These are phyloP conservation scores for Channa argus DNA, from an alignment of 2,113 vertebrate genomes.

Conservation along the genomic window DNA sequence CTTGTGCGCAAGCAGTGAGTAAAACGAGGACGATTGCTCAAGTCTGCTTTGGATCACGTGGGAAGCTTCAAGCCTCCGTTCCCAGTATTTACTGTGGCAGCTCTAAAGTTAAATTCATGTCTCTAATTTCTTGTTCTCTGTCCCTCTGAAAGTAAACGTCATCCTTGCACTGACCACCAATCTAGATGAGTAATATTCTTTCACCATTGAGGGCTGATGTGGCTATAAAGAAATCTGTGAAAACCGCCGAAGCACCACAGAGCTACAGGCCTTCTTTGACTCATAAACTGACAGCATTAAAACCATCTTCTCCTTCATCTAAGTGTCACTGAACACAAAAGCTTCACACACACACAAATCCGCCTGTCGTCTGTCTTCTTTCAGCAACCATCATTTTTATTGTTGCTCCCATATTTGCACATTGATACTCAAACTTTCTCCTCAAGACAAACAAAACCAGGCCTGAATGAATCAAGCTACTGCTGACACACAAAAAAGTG, in stretches of 20 bases:
- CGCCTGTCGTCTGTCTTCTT: not conserved
- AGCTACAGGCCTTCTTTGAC: constrained; percentile 5
- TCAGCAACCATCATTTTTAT: not conserved
- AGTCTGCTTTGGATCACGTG: constrained; percentile 69
- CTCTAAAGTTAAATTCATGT: constrained; percentile 4
- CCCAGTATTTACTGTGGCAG: constrained; percentile 10
- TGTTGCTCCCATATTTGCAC: constrained; percentile 32
- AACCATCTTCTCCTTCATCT: not conserved
- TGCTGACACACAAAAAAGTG: constrained; percentile 32
- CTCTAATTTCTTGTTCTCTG: constrained; percentile 4
- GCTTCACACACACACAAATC: not conserved
- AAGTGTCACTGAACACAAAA: constrained; percentile 1
- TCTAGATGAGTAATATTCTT: constrained; percentile 7
- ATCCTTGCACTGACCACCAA: constrained; percentile 2
- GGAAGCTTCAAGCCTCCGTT: constrained; percentile 49
- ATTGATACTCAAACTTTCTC: constrained; percentile 8
- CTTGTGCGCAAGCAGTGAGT: constrained; percentile 29
- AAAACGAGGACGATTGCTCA: constrained; percentile 62
- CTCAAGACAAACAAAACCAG: constrained; percentile 7
- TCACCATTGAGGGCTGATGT: not conserved
- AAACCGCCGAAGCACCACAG: constrained; percentile 11
- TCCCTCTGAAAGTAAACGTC: not conserved
- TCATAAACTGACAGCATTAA: constrained; percentile 11
- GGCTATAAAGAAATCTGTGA: constrained; percentile 31
- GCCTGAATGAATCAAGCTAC: constrained; percentile 33